Evolutionary conservation across 2,113 vertebrate species (phyloP).

Genomic region (Gobius niger): DNA sequence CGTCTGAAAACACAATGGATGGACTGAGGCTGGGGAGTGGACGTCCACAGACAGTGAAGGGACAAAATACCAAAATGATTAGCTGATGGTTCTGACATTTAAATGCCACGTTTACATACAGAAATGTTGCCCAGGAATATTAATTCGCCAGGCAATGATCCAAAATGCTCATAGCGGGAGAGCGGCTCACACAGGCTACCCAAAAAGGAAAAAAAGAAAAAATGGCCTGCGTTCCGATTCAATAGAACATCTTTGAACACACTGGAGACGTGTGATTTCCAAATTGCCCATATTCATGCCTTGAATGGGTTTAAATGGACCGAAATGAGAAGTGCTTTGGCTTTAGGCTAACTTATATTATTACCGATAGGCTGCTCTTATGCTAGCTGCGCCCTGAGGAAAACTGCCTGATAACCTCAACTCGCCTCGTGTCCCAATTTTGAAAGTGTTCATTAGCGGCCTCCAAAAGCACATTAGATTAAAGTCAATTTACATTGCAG

Average conservation of each 20-base stretch:
- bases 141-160: conserved; percentile 49
- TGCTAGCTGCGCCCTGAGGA: background rate
- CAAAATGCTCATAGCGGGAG: conserved; percentile 2
- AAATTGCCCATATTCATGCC: conserved; percentile 9
- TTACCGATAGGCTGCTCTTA: conserved; percentile 7
- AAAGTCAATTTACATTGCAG: conserved; percentile 12
- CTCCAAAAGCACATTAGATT: conserved; percentile 7
- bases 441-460: conserved; percentile 7
- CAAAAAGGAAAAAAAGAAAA: background rate
- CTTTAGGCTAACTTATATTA: conserved; percentile 9
- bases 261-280: conserved; percentile 3
- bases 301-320: conserved; percentile 2
- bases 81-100: conserved; percentile 69
- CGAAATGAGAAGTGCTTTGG: background rate
- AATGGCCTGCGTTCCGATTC: background rate
- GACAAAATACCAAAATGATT: conserved; percentile 71
- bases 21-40: conserved; percentile 43
- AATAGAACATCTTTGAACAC: background rate
- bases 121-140: conserved; percentile 67
- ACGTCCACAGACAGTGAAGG: conserved; percentile 39
- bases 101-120: conserved; percentile 74
- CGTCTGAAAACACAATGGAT: background rate
- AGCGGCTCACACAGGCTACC: conserved; percentile 5
- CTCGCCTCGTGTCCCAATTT: background rate
- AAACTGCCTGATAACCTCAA: conserved; percentile 7